A percentile compares a stretch with the other conserved stretches of the same genome.
phyloP scores from a whole-genome alignment of 2,888 invertebrate genomes.

The Tenthredo mesomela region DNA sequence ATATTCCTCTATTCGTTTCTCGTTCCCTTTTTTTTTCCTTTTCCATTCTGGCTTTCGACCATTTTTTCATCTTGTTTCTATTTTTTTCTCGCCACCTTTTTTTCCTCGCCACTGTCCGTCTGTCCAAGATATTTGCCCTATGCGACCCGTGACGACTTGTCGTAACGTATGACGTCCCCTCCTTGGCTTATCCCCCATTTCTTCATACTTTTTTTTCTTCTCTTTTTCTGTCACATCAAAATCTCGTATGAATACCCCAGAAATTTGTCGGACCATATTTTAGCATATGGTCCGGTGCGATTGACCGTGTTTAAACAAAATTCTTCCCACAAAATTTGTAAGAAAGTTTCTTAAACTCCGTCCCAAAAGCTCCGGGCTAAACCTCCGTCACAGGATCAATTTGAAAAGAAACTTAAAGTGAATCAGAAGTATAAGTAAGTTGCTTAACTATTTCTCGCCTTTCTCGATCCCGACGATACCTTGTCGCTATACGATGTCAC shows the following conservation, averaged over 20 bases:
- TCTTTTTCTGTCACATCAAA: neutral
- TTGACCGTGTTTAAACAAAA: neutral
- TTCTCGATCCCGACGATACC: neutral
- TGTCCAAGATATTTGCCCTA: conserved; percentile 33
- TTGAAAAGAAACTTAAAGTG: neutral
- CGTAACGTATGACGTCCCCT: conserved; percentile 7
- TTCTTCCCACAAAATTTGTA: neutral
- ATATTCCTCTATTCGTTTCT: conserved; percentile 43
- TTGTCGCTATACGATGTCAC: neutral
- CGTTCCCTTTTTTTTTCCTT: conserved; percentile 31
- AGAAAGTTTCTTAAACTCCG: neutral
- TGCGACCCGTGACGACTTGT: conserved; percentile 39
- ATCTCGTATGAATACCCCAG: neutral
- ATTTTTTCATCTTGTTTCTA: conserved; percentile 42
- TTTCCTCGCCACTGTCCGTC: conserved; percentile 43
- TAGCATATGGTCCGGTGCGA: neutral
- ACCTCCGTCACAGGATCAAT: neutral
- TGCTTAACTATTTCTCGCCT: neutral
- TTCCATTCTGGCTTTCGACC: conserved; percentile 43
- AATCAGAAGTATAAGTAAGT: neutral
- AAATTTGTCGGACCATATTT: neutral
- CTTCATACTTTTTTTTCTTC: neutral
- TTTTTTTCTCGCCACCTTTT: conserved; percentile 48
- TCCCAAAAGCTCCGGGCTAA: conserved; percentile 1
- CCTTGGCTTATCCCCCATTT: conserved; percentile 8